These are phyloP conservation scores for Geodia barretti DNA, from an alignment of 37 sponge, comb jelly and placozoan species.

Conservation along the genomic window DNA sequence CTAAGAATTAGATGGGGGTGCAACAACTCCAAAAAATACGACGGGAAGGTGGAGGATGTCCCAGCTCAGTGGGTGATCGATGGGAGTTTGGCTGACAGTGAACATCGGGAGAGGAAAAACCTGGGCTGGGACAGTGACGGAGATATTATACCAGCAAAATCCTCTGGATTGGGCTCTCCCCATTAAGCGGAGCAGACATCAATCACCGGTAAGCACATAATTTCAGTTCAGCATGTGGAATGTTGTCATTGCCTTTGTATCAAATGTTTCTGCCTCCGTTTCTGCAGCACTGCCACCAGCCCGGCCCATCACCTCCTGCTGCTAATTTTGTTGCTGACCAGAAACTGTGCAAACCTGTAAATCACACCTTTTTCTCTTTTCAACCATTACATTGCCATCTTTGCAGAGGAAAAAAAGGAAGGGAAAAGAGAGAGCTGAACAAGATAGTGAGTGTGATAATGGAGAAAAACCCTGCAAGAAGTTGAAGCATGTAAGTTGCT, in stretches of 20 bases:
- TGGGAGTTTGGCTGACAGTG: background rate
- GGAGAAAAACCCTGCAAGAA: background rate
- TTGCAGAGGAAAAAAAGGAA: background rate
- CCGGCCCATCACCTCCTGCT: background rate
- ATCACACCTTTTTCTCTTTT: background rate
- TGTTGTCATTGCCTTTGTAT: background rate
- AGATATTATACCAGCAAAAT: background rate
- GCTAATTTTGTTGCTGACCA: background rate
- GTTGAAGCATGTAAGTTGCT: background rate
- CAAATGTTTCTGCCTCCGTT: too few relatives aligned
- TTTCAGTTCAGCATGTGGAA: background rate
- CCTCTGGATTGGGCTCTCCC: background rate
- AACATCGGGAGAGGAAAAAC: background rate
- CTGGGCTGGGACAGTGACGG: background rate
- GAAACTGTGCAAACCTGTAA: background rate
- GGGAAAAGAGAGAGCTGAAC: background rate
- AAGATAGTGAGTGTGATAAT: background rate
- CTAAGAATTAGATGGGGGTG: background rate
- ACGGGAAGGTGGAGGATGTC: background rate
- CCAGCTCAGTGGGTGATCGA: background rate
- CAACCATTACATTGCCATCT: background rate
- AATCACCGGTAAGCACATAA: background rate
- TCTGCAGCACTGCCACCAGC: background rate
- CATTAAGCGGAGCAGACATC: background rate
- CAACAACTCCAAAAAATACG: background rate